Percentiles rank a stretch among this genome's conserved stretches.
These are phyloP conservation scores for Drosophila nigricruria DNA, from an alignment of 2,888 invertebrate species.

Conservation along the genomic window DNA sequence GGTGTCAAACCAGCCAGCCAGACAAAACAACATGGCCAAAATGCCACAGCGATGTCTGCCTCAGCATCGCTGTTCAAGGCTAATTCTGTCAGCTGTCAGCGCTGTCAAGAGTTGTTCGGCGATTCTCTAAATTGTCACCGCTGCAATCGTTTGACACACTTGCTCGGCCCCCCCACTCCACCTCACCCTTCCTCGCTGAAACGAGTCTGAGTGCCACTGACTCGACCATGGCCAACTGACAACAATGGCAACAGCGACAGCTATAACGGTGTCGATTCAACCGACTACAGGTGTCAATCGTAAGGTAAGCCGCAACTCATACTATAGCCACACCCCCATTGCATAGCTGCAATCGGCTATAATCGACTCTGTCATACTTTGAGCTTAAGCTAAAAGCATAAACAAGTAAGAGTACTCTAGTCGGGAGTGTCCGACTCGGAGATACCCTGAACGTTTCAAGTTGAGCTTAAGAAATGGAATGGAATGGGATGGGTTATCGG, in stretches of 20 bases:
- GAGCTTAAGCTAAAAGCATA: conserved; percentile 1
- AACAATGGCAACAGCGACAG: conserved; percentile 22
- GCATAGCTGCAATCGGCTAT: not conserved
- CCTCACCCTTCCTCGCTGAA: not conserved
- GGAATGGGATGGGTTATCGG: no score
- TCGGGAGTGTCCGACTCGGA: not conserved
- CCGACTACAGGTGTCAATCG: conserved; percentile 24
- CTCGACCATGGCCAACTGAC: conserved; percentile 22
- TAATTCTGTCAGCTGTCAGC: conserved; percentile 82
- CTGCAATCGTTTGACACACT: conserved; percentile 52
- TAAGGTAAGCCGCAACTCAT: conserved; percentile 26
- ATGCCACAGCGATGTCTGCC: conserved; percentile 42
- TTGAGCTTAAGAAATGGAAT: not conserved
- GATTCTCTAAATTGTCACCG: conserved; percentile 76
- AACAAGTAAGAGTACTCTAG: not conserved
- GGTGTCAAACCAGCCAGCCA: conserved; percentile 8
- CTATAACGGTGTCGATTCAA: conserved; percentile 12
- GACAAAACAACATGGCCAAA: conserved; percentile 54
- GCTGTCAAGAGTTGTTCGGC: conserved; percentile 69
- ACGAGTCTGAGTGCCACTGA: conserved; percentile 11
- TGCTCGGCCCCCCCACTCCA: not conserved
- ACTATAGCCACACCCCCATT: conserved; percentile 1
- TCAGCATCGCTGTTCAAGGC: conserved; percentile 76
- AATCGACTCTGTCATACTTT: conserved; percentile 2
- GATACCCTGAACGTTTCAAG: not conserved